phyloP scores from a whole-genome alignment of 2,888 invertebrate species.

The Unio delphinus region DNA sequence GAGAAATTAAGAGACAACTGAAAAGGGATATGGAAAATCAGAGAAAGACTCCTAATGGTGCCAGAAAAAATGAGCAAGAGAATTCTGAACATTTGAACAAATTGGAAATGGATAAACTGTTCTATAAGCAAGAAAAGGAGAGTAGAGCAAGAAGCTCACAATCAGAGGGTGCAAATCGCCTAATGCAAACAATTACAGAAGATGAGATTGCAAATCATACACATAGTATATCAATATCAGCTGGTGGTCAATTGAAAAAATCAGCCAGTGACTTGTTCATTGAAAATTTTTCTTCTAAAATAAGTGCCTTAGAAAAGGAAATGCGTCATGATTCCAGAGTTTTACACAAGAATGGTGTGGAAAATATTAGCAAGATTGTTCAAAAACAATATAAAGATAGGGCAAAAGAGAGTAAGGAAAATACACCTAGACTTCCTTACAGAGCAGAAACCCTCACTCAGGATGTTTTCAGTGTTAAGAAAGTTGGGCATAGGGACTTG shows the following conservation, averaged over 20 bases:
- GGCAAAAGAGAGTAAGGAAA: constrained; percentile 14
- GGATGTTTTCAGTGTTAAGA: constrained; percentile 44
- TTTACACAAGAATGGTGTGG: constrained; percentile 28
- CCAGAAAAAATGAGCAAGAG: constrained; percentile 10
- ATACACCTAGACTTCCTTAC: constrained; percentile 22
- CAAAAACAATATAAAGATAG: constrained; percentile 15
- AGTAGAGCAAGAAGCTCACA: constrained; percentile 32
- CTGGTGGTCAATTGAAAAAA: constrained; percentile 37
- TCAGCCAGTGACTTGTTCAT: constrained; percentile 56
- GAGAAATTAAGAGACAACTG: constrained; percentile 50
- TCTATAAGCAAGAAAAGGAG: constrained; percentile 9
- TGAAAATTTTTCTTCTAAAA: constrained; percentile 50
- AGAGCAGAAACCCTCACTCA: constrained; percentile 37
- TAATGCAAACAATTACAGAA: constrained; percentile 27
- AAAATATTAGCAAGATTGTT: constrained; percentile 21
- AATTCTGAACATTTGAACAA: constrained; percentile 20
- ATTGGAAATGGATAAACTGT: background rate
- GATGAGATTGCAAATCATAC: constrained; percentile 24
- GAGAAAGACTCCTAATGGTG: constrained; percentile 9
- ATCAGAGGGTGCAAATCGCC: constrained; percentile 26
- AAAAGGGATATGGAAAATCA: constrained; percentile 35
- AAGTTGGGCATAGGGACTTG: constrained; percentile 35
- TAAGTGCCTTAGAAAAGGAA: constrained; percentile 50
- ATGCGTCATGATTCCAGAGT: constrained; percentile 44
- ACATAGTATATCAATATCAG: constrained; percentile 29